Evolutionary conservation across 2,113 vertebrate genomes (phyloP).

Genomic region (Sterrhoptilus dennistouni): DNA sequence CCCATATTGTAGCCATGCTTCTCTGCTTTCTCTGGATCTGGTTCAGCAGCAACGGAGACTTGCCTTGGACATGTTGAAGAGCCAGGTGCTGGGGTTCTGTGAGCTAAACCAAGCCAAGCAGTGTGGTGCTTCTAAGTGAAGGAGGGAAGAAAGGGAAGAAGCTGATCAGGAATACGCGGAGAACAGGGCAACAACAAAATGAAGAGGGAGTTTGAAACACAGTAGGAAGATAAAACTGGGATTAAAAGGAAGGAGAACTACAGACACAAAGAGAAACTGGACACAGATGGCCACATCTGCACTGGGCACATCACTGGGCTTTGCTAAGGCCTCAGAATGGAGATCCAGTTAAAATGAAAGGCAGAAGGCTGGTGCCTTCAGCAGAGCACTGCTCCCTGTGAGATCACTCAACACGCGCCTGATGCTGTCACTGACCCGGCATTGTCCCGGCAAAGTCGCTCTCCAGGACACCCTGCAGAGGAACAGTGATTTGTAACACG

Average conservation of each 20-base stretch:
- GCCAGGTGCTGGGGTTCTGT: background rate
- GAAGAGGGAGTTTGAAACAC: background rate
- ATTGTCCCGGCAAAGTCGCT: conserved; percentile 1
- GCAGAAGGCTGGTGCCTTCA: conserved; percentile 40
- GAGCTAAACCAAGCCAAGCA: background rate
- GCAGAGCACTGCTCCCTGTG: background rate
- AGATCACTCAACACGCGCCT: conserved; percentile 38
- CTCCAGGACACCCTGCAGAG: background rate
- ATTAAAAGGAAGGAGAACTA: background rate
- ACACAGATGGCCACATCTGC: background rate
- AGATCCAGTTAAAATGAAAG: conserved; percentile 34
- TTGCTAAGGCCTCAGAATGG: background rate
- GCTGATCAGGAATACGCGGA: background rate
- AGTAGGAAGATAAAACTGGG: background rate
- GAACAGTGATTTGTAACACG: conserved; percentile 1
- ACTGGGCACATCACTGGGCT: background rate
- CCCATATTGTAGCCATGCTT: accelerated
- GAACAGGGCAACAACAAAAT: background rate
- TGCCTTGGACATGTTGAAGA: background rate
- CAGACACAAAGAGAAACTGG: background rate
- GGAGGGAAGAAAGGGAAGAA: background rate
- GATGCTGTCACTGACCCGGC: conserved; percentile 47
- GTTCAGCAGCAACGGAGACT: background rate
- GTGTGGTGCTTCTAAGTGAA: background rate
- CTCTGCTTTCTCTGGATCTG: background rate